Evolutionary conservation across 2,797 vertebrate genomes (phyloP).

Genomic region (Melanotaenia pygmaea): DNA sequence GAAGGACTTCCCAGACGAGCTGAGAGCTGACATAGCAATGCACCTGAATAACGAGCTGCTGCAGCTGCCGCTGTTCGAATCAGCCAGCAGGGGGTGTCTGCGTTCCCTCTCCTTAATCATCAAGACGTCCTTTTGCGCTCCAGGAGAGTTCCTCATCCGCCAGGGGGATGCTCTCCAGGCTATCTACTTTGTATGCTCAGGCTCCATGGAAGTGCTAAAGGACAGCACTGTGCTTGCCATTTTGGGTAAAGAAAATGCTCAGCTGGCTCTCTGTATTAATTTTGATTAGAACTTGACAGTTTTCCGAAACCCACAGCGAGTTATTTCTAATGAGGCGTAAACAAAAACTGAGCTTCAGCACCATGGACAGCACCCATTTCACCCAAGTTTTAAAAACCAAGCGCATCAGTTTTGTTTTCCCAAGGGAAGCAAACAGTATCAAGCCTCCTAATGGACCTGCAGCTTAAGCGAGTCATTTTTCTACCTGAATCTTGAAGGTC

Average conservation of each 20-base stretch:
- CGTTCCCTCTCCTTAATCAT: slow-evolving; percentile 96
- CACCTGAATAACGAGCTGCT: slow-evolving; percentile 96
- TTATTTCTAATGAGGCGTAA: background rate
- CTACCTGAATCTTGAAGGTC: slow-evolving; percentile 54
- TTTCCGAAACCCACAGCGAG: background rate
- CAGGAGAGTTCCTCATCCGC: slow-evolving; percentile 94
- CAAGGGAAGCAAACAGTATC: too few relatives aligned
- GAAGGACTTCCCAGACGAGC: slow-evolving; percentile 96
- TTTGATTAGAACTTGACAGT: fast-evolving
- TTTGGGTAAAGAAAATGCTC: slow-evolving; percentile 81
- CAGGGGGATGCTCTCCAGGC: slow-evolving; percentile 97
- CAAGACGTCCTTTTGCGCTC: slow-evolving; percentile 96
- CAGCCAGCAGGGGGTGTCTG: slow-evolving; percentile 95
- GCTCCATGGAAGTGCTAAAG: slow-evolving; percentile 98
- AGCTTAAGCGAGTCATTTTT: slow-evolving; percentile 21
- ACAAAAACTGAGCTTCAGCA: slow-evolving; percentile 19
- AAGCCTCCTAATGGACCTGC: background rate
- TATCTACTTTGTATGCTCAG: slow-evolving; percentile 97
- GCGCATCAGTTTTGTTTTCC: too few relatives aligned
- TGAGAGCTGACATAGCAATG: slow-evolving; percentile 97
- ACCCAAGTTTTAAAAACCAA: background rate
- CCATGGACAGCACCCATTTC: slow-evolving; percentile 23
- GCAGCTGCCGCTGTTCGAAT: slow-evolving; percentile 93
- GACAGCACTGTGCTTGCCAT: slow-evolving; percentile 96
- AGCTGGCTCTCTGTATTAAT: too few relatives aligned